Base-by-base conservation (phyloP, 2,888 invertebrate species). In the Nomada goodeniana region DNA sequence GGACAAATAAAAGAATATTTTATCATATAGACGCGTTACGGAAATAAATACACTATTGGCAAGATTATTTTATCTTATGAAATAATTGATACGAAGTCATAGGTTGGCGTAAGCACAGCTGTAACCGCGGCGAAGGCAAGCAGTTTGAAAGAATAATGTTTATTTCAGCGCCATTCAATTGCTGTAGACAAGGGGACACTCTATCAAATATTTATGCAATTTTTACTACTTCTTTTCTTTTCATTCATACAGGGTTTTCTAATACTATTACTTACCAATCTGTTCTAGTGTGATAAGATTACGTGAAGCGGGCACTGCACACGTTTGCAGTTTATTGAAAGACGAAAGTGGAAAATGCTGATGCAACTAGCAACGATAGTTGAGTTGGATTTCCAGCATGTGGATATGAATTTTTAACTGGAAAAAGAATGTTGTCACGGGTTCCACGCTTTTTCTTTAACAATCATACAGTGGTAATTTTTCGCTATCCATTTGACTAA, bases 291-390 rank as follows among this genome's bases (percentile, higher is more conserved):
- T 81, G 80, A 79, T 70, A 74, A 80, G 55, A 70, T 81, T 74
- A 72, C 74, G 70, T 42, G 65, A 50, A 13, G 69, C 53, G 55
- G 50, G 50, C 73, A 73, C 70, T 69, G 42, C 44, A 36, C 47
- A 70, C 26, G 20, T 20, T 74, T 70, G 80, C 74, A 80, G 50
- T 80, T 82, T 80, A 71, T 80, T 59, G 76, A 76, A 80, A 82
- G 76, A 82, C 83, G 83, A 82, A 83, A 83, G 83, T 77, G 68
- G 82, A 69, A 70, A 77, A 77, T 82, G 82, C 83, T 83, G 83
- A 83, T 82, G 83, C 83, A 83, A 83, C 77, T 36, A 20, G 50
- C 73, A 74, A 77, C 70, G 61, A 77, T 83, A 82, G 82, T 83
- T 83, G 83, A 83, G 83, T 83, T 77, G 82, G 83, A 83, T 83